Conservation (phyloP, 2,888 invertebrate genomes). For the Acleris laterana region DNA sequence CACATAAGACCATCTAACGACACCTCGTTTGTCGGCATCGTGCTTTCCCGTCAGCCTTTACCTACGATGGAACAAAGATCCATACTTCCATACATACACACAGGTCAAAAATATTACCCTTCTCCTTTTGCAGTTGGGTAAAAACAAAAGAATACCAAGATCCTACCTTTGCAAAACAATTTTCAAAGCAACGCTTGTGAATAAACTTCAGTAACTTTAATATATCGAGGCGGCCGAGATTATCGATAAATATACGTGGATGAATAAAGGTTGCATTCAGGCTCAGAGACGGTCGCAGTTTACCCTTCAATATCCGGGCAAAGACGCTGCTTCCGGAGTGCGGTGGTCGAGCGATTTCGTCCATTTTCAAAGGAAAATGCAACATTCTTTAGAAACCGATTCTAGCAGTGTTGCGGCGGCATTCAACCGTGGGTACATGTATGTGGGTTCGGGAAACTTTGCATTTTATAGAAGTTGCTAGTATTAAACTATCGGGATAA, state of each 20-base stretch:
- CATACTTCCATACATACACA: no score
- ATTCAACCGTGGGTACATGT: constrained; percentile 12
- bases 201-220: constrained; percentile 20
- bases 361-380: constrained; percentile 50
- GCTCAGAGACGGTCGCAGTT: constrained; percentile 43
- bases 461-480: constrained; percentile 6
- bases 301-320: constrained; percentile 56
- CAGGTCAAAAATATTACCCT: no score
- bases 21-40: no score
- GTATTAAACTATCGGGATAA: neutral
- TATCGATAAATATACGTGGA: constrained; percentile 31
- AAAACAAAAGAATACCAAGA: neutral
- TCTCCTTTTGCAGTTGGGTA: no score
- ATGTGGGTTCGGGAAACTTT: constrained; percentile 17
- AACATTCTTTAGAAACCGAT: constrained; percentile 46
- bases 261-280: constrained; percentile 30
- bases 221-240: constrained; percentile 12
- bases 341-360: constrained; percentile 45
- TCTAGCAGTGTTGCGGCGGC: constrained; percentile 11
- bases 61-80: no score
- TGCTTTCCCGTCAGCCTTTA: no score
- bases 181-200: neutral
- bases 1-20: no score
- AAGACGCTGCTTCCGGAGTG: constrained; percentile 47
- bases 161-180: neutral